Base-by-base conservation (phyloP, 2,113 vertebrate species). In the Ciconia stormi region DNA sequence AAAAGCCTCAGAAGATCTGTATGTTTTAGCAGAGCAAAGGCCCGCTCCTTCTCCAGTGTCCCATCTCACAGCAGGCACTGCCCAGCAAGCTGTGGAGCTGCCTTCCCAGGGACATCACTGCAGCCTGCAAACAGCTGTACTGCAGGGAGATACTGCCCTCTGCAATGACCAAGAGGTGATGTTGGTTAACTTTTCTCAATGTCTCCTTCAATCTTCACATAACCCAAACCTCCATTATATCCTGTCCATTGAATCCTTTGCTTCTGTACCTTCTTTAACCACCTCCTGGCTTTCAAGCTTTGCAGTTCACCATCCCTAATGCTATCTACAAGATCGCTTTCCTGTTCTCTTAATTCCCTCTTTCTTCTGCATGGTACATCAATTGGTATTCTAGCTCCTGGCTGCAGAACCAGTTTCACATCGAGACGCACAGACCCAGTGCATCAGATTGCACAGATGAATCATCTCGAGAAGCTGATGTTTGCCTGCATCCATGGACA, bases 281-380 rank as follows among this genome's bases (percentile, higher is more conserved):
- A 34, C 29, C 44, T 74, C 6, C 19, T 36, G 46, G 30, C 22
- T 66, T 78, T 61, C 29, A 27, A 3, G 36, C 30, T 70, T 47
- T 59, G 42, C 2, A 5, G n/a, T 50, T 88, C n/a, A 47, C 1
- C 0, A 47, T 47, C 56, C 17, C 46, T 46, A 30, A 53, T 9
- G 6, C 4, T 5, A 80, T 56, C 40, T 69, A 3, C 34, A 53
- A 34, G 62, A 7, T 23, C 0, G 0, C 25, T 72, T 76, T 32
- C 18, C 50, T 46, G 8, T 30, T 20, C n/a, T 32, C 62, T 85
- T n/a, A 50, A 47, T 47, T 76, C 29, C 29, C 32, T 70, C 27
- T 25, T 77, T 59, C 62, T 46, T 50, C 84, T 77, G 20, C 15
- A 3, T 7, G 16, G 34, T 30, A 34, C 19, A 26, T 10, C 44